Evolutionary conservation across 2,888 invertebrate genomes (phyloP).

Genomic region (Drosophila longiperda): DNA sequence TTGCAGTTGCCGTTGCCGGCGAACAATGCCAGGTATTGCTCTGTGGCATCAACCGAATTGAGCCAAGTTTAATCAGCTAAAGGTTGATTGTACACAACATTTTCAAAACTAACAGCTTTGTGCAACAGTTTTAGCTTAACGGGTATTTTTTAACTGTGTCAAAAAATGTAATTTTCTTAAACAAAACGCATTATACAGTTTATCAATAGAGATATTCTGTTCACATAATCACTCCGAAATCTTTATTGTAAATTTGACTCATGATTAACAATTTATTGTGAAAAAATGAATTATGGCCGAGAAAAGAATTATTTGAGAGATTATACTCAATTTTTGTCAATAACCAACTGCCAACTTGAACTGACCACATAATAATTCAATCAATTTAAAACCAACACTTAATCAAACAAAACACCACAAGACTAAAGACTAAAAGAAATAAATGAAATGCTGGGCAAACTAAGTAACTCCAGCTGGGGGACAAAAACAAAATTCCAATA

Average conservation of each 20-base stretch:
- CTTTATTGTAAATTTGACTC: background rate
- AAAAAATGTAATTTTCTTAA: background rate
- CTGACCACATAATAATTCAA: slow-evolving; percentile 70
- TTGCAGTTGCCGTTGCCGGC: slow-evolving; percentile 1
- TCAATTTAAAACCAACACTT: slow-evolving; percentile 75
- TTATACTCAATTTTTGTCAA: slow-evolving; percentile 11
- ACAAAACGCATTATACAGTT: background rate
- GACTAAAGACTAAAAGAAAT: slow-evolving; percentile 23
- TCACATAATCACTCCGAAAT: background rate
- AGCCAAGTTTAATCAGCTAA: slow-evolving; percentile 49
- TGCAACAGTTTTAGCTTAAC: slow-evolving; percentile 11
- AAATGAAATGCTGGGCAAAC: slow-evolving; percentile 23
- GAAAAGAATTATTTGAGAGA: background rate
- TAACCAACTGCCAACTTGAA: slow-evolving; percentile 7
- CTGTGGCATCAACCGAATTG: slow-evolving; percentile 23
- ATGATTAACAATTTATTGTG: background rate
- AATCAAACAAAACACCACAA: slow-evolving; percentile 60
- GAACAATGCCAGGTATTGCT: slow-evolving; percentile 41
- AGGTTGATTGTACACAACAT: slow-evolving; percentile 24
- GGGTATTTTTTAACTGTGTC: background rate
- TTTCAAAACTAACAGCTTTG: slow-evolving; percentile 19
- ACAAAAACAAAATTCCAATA: slow-evolving; percentile 66
- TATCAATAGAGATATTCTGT: background rate
- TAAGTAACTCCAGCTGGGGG: slow-evolving; percentile 4
- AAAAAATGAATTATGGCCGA: background rate